Base-by-base conservation (phyloP, 2,113 vertebrate genomes). In the Hyperopisus bebe region DNA sequence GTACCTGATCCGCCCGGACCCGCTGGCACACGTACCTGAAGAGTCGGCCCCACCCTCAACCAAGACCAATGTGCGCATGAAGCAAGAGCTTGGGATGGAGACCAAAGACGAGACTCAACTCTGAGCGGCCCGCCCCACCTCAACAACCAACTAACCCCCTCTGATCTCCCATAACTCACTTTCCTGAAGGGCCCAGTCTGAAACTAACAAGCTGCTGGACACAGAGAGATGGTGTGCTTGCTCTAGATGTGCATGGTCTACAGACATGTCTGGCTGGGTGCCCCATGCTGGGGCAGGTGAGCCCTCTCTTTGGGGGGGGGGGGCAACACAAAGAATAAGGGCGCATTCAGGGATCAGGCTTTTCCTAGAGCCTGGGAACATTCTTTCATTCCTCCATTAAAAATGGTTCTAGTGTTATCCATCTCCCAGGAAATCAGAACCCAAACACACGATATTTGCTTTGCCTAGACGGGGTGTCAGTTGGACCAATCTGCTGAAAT, bases 1-100 rank as follows among this genome's bases (percentile, higher is more conserved):
- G 93, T 99, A 99, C 92, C 94, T 99, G 96, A 99, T 99, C 92
- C 97, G 98, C 80, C 97, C 97, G 0, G 98, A 99, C 92, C 98
- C 98, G 0, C 95, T 99, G 93, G 98, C 98, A 39, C 97, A 99
- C 0, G 96, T 99, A 48, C 95, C 97, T 10, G 96, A 97, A 39
- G 96, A 96, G 0, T 94, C 95, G 3, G 96, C 96, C n/a, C 94
- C 95, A 5, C 96, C 96, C 27, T 94, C 95, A 91, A 95, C 90
- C 90, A 97, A 96, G 94, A 95, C 95, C 95, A 96, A 96, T 93
- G 93, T 95, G 91, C 95, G 94, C 92, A 92, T 95, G 93, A 96
- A 94, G 89, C 92, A 93, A n/a, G 96, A 97, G 35, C 92, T 93
- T 88, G 94, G 95, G 21, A 92, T 93, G 87, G 96, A 96, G 86